Base-by-base conservation (phyloP, 2,888 invertebrate species). In the Dryococelus australis region DNA sequence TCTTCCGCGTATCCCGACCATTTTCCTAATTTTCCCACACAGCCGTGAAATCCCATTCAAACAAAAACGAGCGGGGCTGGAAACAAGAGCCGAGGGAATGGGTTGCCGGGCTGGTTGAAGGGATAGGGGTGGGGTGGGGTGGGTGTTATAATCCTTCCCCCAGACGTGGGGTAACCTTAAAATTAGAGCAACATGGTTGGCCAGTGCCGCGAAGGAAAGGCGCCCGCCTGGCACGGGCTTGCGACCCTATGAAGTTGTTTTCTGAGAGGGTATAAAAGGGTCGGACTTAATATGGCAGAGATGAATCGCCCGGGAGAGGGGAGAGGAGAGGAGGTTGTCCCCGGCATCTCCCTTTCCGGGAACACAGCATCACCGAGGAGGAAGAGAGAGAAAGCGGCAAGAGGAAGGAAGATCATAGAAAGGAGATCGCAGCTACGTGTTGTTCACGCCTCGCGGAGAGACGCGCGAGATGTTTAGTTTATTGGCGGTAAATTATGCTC, bases 261-360 rank as follows among this genome's bases (percentile, higher is more conserved):
- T 65, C 65, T n/a, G 65, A 24, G 65, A 65, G 24, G 65, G 65
- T 65, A 65, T 65, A 65, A 24, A 65, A 65, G 65, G 65, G 20
- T 65, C 65, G 65, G 65, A 65, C 65, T 65, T 65, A 65, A 65
- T 65, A 65, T 24, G 65, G 65, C 65, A 24, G 65, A 65, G 65
- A 65, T 65, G n/a, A n/a, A 65, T 65, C 24, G 65, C 20, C 65
- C 65, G 65, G 65, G 16, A 20, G 65, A 20, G n/a, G 24, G 65
- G 16, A n/a, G 8, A 51, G 51, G 51, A 51, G 20, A 20, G 51
- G 20, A 51, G 51, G 12, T 3, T 51, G 51, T 51, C 51, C 51
- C 51, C 20, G 8, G 51, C 51, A 20, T 8, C 51, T 51, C 51
- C 20, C 51, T n/a, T n/a, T 1, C 51, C 51, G 8, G 12, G 65